A percentile compares a stretch with the other conserved stretches of the same genome.
These are phyloP conservation scores for Diplosoma virens DNA, from an alignment of 23 tunicate genomes.

Conservation along the genomic window DNA sequence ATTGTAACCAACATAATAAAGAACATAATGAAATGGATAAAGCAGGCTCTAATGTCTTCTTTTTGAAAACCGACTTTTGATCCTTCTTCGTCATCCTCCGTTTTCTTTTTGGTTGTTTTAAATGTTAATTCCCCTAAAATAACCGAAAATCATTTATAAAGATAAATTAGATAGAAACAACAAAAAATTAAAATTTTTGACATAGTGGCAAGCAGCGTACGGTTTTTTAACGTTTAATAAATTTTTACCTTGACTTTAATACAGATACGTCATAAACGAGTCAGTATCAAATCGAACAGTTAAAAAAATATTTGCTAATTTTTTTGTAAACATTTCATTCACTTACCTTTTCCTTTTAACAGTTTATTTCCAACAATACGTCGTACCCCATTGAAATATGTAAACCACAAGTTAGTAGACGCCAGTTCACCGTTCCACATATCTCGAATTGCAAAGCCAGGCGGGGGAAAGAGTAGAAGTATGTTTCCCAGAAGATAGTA, in stretches of 20 bases:
- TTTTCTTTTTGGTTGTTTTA: slow-evolving; percentile 95
- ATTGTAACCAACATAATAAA: slow-evolving; percentile 94
- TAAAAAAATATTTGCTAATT: too few relatives aligned
- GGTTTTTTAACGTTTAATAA: background rate
- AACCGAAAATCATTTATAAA: background rate
- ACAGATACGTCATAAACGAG: too few relatives aligned
- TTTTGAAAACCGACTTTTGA: slow-evolving; percentile 93
- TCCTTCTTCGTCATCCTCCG: slow-evolving; percentile 89
- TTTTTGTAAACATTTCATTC: too few relatives aligned
- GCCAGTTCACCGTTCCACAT: slow-evolving; percentile 99
- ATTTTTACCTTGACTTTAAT: background rate
- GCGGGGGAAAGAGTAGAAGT: slow-evolving; percentile 88
- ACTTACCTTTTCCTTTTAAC: slow-evolving; percentile 83
- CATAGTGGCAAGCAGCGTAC: background rate
- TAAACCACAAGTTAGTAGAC: slow-evolving; percentile 95
- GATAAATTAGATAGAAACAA: background rate
- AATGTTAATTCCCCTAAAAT: slow-evolving; percentile 90
- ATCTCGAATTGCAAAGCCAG: slow-evolving; percentile 82
- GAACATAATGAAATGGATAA: slow-evolving; percentile 99
- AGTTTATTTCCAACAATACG: slow-evolving; percentile 90
- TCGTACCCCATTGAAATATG: slow-evolving; percentile 93
- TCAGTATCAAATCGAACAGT: too few relatives aligned
- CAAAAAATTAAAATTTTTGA: background rate
- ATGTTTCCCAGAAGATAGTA: slow-evolving; percentile 88
- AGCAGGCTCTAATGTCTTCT: slow-evolving; percentile 94